Conservation (phyloP, 2,888 invertebrate genomes). For the Orgyia antiqua region DNA sequence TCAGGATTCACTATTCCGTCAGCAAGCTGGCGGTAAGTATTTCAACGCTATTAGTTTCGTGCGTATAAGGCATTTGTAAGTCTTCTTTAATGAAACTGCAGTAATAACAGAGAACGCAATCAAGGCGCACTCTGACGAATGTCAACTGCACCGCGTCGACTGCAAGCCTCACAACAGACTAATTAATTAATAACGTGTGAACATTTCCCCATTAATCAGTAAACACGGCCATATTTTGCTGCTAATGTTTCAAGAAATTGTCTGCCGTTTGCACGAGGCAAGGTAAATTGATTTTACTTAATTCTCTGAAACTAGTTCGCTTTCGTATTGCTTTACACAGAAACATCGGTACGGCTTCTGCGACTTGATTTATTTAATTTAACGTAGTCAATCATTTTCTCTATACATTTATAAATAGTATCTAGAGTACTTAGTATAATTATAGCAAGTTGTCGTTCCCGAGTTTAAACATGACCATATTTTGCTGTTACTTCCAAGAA, state of each 20-base stretch:
- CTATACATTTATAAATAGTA: neutral
- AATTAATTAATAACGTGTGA: slow-evolving; percentile 68
- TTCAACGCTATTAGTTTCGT: slow-evolving; percentile 30
- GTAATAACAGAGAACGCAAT: slow-evolving; percentile 39
- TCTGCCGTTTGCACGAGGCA: slow-evolving; percentile 21
- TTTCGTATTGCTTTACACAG: no score
- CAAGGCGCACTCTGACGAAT: slow-evolving; percentile 35
- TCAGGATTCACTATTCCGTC: slow-evolving; percentile 31
- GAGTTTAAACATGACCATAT: no score
- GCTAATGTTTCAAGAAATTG: slow-evolving; percentile 19
- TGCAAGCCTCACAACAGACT: slow-evolving; percentile 63
- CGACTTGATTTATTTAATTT: no score
- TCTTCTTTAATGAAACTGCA: slow-evolving; percentile 67
- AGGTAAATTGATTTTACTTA: slow-evolving; percentile 35
- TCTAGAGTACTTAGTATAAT: neutral
- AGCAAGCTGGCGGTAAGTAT: slow-evolving; percentile 14
- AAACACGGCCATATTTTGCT: slow-evolving; percentile 36
- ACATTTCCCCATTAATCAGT: slow-evolving; percentile 56
- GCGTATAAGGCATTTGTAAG: slow-evolving; percentile 34
- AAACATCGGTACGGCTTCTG: no score
- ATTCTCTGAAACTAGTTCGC: no score
- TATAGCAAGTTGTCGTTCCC: no score
- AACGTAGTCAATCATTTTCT: no score
- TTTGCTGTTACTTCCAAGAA: no score
- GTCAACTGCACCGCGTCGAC: slow-evolving; percentile 46